Evolutionary conservation across 2,113 vertebrate species (phyloP).

Genomic region (Antechinus stuartii): DNA sequence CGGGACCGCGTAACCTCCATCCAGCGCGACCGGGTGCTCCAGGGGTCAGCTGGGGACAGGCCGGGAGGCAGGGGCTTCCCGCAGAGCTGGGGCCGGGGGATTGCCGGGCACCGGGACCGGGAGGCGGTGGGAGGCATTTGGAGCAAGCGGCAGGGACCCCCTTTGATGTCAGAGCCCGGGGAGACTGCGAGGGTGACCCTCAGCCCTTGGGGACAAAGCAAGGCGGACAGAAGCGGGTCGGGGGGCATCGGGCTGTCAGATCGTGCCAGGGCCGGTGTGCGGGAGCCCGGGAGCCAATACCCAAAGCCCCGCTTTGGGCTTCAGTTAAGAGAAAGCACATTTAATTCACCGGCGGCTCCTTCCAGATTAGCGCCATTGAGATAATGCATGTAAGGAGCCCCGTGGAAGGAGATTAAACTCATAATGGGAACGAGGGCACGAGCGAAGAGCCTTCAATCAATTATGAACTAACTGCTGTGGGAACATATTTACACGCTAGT

Average conservation of each 20-base stretch:
- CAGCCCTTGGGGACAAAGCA: not conserved
- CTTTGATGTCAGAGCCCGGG: not conserved
- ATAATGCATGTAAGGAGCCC: not conserved
- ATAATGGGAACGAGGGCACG: not conserved
- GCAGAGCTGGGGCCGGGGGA: not conserved
- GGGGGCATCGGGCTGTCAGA: not conserved
- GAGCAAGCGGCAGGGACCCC: not conserved
- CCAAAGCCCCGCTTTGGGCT: not conserved
- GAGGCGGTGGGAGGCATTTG: not conserved
- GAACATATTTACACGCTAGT: not conserved
- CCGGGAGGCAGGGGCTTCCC: not conserved
- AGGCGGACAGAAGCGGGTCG: not conserved
- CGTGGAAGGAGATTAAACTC: not conserved
- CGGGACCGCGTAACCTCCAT: too few species aligned
- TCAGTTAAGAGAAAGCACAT: not conserved
- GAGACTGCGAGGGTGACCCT: not conserved
- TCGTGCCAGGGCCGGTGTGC: not conserved
- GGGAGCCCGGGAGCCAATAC: not conserved
- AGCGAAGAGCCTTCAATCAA: not conserved
- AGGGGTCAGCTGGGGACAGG: not conserved
- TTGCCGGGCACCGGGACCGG: too few species aligned
- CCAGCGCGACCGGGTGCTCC: too few species aligned
- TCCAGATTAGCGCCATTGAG: not conserved
- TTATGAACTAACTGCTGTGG: not conserved
- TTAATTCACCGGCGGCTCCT: not conserved